A percentile compares a stretch with the other conserved stretches of the same genome.
These are phyloP conservation scores for Philopedon plagiatum DNA, from an alignment of 2,888 invertebrate genomes.

Conservation along the genomic window DNA sequence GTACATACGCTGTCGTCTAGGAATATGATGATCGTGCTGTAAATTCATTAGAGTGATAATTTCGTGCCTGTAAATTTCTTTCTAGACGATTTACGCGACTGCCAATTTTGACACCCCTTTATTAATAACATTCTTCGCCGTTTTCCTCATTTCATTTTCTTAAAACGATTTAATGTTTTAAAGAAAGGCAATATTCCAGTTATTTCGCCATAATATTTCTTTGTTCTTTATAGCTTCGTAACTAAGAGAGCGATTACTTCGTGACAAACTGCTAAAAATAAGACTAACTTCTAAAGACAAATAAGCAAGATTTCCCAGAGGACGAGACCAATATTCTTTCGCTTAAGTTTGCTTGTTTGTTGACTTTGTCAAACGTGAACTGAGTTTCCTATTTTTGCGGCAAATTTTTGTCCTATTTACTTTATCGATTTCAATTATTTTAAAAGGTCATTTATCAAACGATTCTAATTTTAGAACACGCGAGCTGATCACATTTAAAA, in stretches of 20 bases:
- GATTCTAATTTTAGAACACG: background rate
- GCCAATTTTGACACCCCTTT: background rate
- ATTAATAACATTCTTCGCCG: background rate
- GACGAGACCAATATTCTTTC: slow-evolving; percentile 39
- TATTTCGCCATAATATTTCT: slow-evolving; percentile 22
- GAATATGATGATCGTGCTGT: too few relatives aligned
- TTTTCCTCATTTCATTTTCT: slow-evolving; percentile 3
- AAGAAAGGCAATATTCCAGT: slow-evolving; percentile 5
- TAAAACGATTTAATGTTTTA: background rate
- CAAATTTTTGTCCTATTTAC: slow-evolving; percentile 10
- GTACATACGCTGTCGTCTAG: too few relatives aligned
- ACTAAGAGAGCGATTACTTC: slow-evolving; percentile 35
- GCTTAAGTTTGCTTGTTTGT: slow-evolving; percentile 37
- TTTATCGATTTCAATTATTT: slow-evolving; percentile 20
- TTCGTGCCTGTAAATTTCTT: too few relatives aligned
- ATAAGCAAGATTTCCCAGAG: slow-evolving; percentile 42
- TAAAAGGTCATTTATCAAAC: slow-evolving; percentile 12
- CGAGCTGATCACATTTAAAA: too few relatives aligned
- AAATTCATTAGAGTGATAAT: too few relatives aligned
- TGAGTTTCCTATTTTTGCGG: slow-evolving; percentile 27
- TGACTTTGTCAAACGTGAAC: slow-evolving; percentile 42
- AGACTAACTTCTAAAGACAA: slow-evolving; percentile 39
- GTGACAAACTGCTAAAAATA: slow-evolving; percentile 43
- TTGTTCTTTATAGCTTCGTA: slow-evolving; percentile 23
- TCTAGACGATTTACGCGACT: too few relatives aligned